These are phyloP conservation scores for Parambassis ranga DNA, from an alignment of 2,797 vertebrate species.

Conservation along the genomic window DNA sequence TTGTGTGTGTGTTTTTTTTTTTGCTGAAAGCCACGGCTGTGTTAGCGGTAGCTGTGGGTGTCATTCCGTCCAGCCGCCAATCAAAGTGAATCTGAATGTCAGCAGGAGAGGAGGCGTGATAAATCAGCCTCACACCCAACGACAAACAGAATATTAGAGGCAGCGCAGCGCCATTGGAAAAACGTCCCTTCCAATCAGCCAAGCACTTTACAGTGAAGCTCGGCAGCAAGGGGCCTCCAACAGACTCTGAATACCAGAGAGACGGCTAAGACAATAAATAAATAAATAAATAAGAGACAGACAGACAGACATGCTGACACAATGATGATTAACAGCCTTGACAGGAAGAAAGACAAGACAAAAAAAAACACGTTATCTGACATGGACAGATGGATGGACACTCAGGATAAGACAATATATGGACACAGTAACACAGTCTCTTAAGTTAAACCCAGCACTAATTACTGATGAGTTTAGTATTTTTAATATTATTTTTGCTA, in stretches of 20 bases:
- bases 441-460: too few relatives aligned
- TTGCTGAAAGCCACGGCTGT: slow-evolving; percentile 1
- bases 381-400: too few relatives aligned
- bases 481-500: too few relatives aligned
- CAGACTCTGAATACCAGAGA: slow-evolving; percentile 43
- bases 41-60: slow-evolving; percentile 34
- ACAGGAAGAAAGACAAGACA: slow-evolving; percentile 36
- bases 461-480: too few relatives aligned
- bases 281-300: slow-evolving; percentile 36
- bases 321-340: slow-evolving; percentile 18
- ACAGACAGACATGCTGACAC: slow-evolving; percentile 7
- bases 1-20: not conserved
- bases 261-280: slow-evolving; percentile 44
- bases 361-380: slow-evolving; percentile 25
- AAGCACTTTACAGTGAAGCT: slow-evolving; percentile 72
- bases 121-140: slow-evolving; percentile 75
- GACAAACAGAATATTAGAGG: slow-evolving; percentile 82
- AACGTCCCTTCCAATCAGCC: slow-evolving; percentile 79
- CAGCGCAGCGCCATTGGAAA: slow-evolving; percentile 75
- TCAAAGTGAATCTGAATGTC: slow-evolving; percentile 80
- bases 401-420: too few relatives aligned
- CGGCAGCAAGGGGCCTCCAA: slow-evolving; percentile 44
- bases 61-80: slow-evolving; percentile 66
- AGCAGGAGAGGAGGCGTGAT: slow-evolving; percentile 75
- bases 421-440: too few relatives aligned